Evolutionary conservation across 2,888 invertebrate species (phyloP).

Genomic region (Neocrepidodera transversa): DNA sequence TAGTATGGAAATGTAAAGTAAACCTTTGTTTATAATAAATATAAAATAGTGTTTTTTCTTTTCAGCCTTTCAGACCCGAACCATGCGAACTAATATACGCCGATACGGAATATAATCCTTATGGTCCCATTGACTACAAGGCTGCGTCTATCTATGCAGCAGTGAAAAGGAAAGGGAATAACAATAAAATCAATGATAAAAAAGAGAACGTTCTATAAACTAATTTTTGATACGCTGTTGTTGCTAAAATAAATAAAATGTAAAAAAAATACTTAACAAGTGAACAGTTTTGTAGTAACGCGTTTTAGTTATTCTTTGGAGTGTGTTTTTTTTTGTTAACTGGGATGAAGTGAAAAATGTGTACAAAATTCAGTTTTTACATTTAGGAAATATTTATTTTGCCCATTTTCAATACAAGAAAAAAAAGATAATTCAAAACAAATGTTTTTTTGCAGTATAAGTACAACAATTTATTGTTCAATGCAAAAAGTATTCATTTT

Average conservation of each 20-base stretch:
- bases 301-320: background rate
- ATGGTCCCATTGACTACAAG: slow-evolving; percentile 92
- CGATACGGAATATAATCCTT: slow-evolving; percentile 87
- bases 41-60: slow-evolving; percentile 38
- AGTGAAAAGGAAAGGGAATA: slow-evolving; percentile 68
- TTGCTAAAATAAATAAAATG: slow-evolving; percentile 21
- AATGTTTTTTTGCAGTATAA: no score
- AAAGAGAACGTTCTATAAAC: slow-evolving; percentile 56
- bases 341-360: background rate
- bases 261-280: slow-evolving; percentile 1
- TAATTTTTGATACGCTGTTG: slow-evolving; percentile 34
- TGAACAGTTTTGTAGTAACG: slow-evolving; percentile 1
- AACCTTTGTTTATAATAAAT: no score
- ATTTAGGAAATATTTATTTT: background rate
- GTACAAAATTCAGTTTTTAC: background rate
- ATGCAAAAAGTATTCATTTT: no score
- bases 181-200: slow-evolving; percentile 52
- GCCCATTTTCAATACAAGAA: background rate
- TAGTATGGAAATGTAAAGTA: no score
- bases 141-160: slow-evolving; percentile 84
- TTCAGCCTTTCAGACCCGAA: slow-evolving; percentile 81
- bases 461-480: no score
- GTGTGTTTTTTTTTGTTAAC: slow-evolving; percentile 1
- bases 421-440: no score
- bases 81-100: slow-evolving; percentile 85